Percentiles rank a stretch among this genome's conserved stretches.
Conservation (phyloP, 2,113 vertebrate genomes). For the Menura novaehollandiae region DNA sequence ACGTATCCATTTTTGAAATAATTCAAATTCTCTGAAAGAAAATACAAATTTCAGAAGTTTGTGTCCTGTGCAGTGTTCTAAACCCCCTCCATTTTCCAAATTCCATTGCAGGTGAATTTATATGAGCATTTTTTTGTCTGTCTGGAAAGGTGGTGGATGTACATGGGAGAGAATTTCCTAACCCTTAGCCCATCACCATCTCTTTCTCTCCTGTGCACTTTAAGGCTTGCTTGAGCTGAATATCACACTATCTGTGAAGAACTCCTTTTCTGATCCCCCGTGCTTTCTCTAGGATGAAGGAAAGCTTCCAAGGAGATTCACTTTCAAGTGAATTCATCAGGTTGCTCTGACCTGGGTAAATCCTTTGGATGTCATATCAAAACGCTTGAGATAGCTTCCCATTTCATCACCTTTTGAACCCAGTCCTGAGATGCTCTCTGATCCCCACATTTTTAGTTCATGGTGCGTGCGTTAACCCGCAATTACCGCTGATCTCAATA, state of each 20-base stretch:
- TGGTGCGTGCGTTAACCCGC: rapidly evolving
- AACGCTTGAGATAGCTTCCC: neutral
- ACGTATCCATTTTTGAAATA: neutral
- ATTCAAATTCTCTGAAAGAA: neutral
- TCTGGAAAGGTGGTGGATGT: neutral
- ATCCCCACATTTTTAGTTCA: neutral
- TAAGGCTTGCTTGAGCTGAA: neutral
- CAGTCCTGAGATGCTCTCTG: neutral
- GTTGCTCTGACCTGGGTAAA: conserved; percentile 7
- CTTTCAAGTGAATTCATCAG: conserved; percentile 15
- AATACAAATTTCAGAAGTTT: neutral
- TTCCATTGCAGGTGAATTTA: neutral
- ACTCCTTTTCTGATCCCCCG: neutral
- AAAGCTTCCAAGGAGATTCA: conserved; percentile 2
- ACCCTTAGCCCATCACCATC: neutral
- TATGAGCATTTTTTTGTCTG: neutral
- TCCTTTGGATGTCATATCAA: neutral
- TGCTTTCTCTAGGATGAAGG: neutral
- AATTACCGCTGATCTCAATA: neutral
- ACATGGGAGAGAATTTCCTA: neutral
- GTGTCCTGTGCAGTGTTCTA: neutral
- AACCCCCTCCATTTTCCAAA: rapidly evolving
- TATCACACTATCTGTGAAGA: neutral
- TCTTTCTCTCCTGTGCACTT: neutral
- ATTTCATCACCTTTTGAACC: conserved; percentile 22